A percentile compares a stretch with the other conserved stretches of the same genome.
These are phyloP conservation scores for Procapra przewalskii DNA, from an alignment of 2,113 vertebrate species.

Conservation along the genomic window DNA sequence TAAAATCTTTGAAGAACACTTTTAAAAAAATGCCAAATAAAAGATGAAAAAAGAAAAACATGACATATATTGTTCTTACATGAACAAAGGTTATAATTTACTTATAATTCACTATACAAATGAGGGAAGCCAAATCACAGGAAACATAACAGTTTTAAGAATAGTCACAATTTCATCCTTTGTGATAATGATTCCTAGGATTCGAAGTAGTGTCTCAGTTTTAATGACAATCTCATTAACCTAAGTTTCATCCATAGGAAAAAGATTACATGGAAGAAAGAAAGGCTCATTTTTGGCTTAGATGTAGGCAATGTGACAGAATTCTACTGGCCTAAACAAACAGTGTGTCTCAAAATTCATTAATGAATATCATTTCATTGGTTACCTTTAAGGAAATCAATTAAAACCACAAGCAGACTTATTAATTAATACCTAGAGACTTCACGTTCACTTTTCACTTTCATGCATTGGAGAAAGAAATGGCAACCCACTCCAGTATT, in stretches of 20 bases:
- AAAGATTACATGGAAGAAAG: not conserved
- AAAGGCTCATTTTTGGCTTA: not conserved
- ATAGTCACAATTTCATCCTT: not conserved
- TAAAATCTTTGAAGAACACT: not conserved
- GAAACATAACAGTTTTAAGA: not conserved
- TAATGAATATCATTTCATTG: not conserved
- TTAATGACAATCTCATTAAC: not conserved
- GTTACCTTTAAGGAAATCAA: not conserved
- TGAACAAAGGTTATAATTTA: not conserved
- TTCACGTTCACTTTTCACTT: too few species aligned
- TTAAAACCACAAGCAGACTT: not conserved
- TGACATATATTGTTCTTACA: not conserved
- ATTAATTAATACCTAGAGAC: not conserved
- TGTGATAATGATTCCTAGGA: not conserved
- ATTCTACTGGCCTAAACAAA: conserved; percentile 2
- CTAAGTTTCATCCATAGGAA: not conserved
- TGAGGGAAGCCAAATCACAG: not conserved
- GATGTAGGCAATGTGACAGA: not conserved
- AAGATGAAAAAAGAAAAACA: not conserved
- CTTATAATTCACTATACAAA: not conserved
- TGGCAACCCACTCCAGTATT: too few species aligned
- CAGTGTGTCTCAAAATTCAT: not conserved
- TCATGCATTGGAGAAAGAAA: too few species aligned
- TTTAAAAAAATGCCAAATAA: not conserved
- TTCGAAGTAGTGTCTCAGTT: not conserved